Percentiles rank a stretch among this genome's conserved stretches.
Evolutionary conservation across 2,113 vertebrate species (phyloP).

Genomic region (Calypte anna): DNA sequence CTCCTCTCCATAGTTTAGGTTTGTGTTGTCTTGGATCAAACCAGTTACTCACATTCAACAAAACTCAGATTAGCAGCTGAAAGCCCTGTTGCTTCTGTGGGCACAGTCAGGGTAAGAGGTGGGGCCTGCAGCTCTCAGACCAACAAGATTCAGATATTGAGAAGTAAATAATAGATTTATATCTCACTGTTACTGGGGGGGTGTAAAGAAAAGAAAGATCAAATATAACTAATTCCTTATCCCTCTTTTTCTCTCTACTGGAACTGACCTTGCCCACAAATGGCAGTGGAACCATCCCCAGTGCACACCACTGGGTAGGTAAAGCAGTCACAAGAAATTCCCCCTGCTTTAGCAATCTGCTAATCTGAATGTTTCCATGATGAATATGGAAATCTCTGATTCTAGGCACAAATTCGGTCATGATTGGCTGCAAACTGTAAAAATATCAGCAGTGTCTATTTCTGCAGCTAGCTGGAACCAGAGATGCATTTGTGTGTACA

Average conservation of each 20-base stretch:
- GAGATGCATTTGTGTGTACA: background rate
- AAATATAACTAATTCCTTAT: background rate
- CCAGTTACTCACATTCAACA: background rate
- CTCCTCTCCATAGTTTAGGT: background rate
- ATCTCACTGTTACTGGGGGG: background rate
- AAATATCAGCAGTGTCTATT: background rate
- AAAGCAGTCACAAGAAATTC: background rate
- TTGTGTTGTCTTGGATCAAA: background rate
- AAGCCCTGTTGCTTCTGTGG: background rate
- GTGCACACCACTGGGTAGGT: background rate
- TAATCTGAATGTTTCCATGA: background rate
- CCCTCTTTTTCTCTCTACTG: background rate
- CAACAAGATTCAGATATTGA: background rate
- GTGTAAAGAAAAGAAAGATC: background rate
- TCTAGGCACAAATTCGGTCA: slow-evolving; percentile 1
- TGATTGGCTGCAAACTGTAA: background rate
- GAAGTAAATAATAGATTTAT: background rate
- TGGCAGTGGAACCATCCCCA: background rate
- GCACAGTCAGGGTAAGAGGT: background rate
- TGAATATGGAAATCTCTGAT: background rate
- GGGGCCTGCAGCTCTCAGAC: background rate
- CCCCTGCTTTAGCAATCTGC: background rate
- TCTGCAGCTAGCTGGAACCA: background rate
- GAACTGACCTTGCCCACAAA: background rate
- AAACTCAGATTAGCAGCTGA: background rate